Percentiles rank a stretch among this genome's conserved stretches.
These are phyloP conservation scores for Omphaloscelis lunosa DNA, from an alignment of 2,888 invertebrate genomes.

Conservation along the genomic window DNA sequence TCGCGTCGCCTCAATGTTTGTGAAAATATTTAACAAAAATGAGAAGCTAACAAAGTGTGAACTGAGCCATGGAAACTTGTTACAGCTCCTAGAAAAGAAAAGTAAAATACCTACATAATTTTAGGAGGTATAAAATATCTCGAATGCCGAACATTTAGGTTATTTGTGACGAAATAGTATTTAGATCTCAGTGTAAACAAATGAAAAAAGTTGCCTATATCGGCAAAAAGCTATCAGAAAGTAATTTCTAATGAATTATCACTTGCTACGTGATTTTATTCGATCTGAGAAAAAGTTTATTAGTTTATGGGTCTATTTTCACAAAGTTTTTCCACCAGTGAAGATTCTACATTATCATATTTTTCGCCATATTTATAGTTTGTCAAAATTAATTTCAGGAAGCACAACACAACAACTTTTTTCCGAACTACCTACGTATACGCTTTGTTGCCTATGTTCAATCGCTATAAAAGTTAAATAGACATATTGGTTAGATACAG, in stretches of 20 bases:
- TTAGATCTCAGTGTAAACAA: neutral
- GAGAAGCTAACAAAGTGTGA: slow-evolving; percentile 20
- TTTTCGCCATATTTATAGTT: no score
- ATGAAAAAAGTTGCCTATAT: neutral
- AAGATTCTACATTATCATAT: no score
- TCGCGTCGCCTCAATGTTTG: neutral
- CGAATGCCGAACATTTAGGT: neutral
- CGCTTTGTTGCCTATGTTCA: neutral
- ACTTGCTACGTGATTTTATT: neutral
- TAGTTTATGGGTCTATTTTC: no score
- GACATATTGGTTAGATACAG: neutral
- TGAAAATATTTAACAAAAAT: slow-evolving; percentile 21
- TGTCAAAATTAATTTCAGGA: no score
- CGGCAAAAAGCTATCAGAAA: neutral
- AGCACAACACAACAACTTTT: neutral
- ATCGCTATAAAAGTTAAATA: neutral
- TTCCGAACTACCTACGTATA: neutral
- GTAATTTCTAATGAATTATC: neutral
- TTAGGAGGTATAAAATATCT: neutral
- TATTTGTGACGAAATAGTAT: neutral
- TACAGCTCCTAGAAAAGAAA: no score
- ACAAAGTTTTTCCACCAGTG: no score
- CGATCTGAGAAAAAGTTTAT: neutral
- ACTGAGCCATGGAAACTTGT: slow-evolving; percentile 1
- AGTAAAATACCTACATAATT: neutral